phyloP scores from a whole-genome alignment of 2,797 vertebrate species.

The Tenualosa ilisha region DNA sequence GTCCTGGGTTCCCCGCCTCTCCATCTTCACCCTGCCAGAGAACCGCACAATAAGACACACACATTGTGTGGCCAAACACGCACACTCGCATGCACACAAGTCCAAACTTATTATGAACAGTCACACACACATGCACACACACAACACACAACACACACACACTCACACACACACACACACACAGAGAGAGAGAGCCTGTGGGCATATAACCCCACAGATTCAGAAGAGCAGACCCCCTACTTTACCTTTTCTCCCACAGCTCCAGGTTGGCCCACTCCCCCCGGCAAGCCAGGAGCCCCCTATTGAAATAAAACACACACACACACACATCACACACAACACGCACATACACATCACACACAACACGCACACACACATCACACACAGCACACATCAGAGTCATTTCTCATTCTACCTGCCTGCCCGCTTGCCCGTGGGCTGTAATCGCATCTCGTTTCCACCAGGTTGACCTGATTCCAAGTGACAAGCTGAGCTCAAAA shows the following conservation, averaged over 20 bases:
- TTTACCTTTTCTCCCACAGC: slow-evolving; percentile 88
- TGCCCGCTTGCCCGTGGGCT: slow-evolving; percentile 23
- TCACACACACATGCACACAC: neutral
- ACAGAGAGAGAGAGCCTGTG: neutral
- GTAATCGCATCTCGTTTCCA: slow-evolving; percentile 26
- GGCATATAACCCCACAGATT: neutral
- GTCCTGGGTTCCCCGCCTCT: slow-evolving; percentile 83
- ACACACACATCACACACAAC: no score
- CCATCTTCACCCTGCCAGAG: slow-evolving; percentile 84
- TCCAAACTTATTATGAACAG: neutral
- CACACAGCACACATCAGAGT: slow-evolving; percentile 30
- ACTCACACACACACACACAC: neutral
- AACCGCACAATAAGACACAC: slow-evolving; percentile 4
- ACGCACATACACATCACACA: no score
- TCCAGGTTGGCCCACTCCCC: slow-evolving; percentile 87
- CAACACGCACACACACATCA: no score
- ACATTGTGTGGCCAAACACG: neutral
- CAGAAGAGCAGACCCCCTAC: neutral
- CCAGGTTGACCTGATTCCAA: slow-evolving; percentile 34
- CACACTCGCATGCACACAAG: neutral
- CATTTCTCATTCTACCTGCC: slow-evolving; percentile 38
- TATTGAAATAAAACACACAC: slow-evolving; percentile 42
- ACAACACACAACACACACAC: neutral
- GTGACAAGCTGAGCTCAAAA: slow-evolving; percentile 29
- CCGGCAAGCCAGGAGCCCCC: slow-evolving; percentile 82